Conservation (phyloP, 2,888 invertebrate species). For the Heteropelma amictum region DNA sequence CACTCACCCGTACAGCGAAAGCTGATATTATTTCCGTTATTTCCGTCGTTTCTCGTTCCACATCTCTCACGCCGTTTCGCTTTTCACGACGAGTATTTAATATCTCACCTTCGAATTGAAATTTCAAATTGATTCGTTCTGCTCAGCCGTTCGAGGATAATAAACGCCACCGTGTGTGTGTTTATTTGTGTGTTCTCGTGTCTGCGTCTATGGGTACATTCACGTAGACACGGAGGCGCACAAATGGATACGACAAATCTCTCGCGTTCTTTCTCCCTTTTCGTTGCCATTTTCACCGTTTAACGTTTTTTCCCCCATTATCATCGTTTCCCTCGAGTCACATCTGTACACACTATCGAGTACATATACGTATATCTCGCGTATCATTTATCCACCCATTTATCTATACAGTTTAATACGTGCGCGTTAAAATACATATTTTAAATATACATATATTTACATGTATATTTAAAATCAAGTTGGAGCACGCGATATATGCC, state of each 20-base stretch:
- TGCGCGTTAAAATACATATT: not conserved
- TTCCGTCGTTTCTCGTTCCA: constrained; percentile 6
- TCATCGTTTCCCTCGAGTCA: not conserved
- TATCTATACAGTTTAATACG: constrained; percentile 30
- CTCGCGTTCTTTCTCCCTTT: not conserved
- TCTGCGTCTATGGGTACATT: too few species aligned
- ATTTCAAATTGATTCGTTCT: constrained; percentile 47
- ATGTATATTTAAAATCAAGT: constrained; percentile 33
- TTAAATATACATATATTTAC: not conserved
- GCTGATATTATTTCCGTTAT: constrained; percentile 51
- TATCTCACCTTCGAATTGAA: constrained; percentile 42
- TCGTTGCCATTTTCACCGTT: not conserved
- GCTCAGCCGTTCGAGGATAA: constrained; percentile 40
- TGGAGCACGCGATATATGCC: not conserved
- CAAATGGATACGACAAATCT: constrained; percentile 17
- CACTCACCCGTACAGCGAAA: not conserved
- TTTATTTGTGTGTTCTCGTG: not conserved
- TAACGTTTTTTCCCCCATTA: not conserved
- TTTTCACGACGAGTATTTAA: constrained; percentile 43
- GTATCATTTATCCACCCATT: constrained; percentile 33
- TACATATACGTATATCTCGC: not conserved
- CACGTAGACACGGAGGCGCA: not conserved
- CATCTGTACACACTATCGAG: not conserved
- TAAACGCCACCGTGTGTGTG: constrained; percentile 12
- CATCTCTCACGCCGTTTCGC: not conserved